A percentile compares a stretch with the other conserved stretches of the same genome.
phyloP scores from a whole-genome alignment of 2,797 vertebrate species.

The Acanthurus tractus region DNA sequence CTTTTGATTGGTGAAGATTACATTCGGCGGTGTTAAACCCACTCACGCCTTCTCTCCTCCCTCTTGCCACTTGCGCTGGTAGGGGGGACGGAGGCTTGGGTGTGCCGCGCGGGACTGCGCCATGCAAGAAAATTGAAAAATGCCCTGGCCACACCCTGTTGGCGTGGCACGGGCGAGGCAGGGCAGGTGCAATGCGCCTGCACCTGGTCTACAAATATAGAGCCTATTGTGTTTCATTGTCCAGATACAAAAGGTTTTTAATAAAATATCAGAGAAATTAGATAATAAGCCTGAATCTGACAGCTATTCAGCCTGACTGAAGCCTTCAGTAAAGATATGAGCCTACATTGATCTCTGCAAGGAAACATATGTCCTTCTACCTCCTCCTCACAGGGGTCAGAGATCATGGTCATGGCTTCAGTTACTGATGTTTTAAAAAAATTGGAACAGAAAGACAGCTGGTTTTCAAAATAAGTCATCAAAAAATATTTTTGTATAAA shows the following conservation, averaged over 20 bases:
- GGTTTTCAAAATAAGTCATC: neutral
- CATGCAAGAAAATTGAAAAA: too few relatives aligned
- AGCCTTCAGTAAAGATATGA: neutral
- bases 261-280: neutral
- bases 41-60: too few relatives aligned
- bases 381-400: conserved; percentile 23
- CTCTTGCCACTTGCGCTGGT: too few relatives aligned
- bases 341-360: conserved; percentile 4
- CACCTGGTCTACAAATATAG: too few relatives aligned
- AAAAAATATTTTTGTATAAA: neutral
- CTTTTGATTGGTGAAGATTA: too few relatives aligned
- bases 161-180: too few relatives aligned
- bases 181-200: too few relatives aligned
- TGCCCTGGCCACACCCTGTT: too few relatives aligned
- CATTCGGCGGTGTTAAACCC: too few relatives aligned
- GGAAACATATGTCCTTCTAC: neutral
- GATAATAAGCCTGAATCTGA: neutral
- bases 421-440: neutral
- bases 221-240: neutral
- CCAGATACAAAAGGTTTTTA: too few relatives aligned
- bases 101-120: too few relatives aligned
- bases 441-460: neutral
- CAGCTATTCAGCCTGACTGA: neutral
- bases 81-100: too few relatives aligned
- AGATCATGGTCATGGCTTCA: conserved; percentile 27